These are phyloP conservation scores for Radopholus similis DNA, from an alignment of 1,140 invertebrate genomes.

Conservation along the genomic window DNA sequence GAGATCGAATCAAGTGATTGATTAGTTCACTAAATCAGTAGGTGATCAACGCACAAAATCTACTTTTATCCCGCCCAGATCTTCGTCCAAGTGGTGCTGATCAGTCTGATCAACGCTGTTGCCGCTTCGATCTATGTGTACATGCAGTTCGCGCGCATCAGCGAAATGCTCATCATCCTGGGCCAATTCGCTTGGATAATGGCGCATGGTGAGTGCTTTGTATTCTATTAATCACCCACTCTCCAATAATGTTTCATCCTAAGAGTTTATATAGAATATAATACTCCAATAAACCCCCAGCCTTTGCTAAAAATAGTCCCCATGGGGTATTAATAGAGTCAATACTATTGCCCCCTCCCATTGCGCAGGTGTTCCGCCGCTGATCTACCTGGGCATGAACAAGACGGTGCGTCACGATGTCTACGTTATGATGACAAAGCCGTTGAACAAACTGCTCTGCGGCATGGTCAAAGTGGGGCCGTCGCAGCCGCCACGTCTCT, in stretches of 20 bases:
- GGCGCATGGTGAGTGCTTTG: conserved; percentile 29
- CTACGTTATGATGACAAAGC: neutral
- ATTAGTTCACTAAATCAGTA: no score
- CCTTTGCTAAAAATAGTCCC: no score
- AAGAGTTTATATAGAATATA: no score
- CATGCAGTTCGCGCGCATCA: conserved; percentile 26
- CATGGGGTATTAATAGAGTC: no score
- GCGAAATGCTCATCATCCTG: conserved; percentile 22
- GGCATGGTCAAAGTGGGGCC: neutral
- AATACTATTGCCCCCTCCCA: no score
- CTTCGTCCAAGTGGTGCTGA: conserved; percentile 29
- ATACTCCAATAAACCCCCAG: no score
- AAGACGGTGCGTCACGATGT: conserved; percentile 21
- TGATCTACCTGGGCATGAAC: conserved; percentile 12
- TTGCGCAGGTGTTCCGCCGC: conserved; percentile 5
- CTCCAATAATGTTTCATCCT: no score
- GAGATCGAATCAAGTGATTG: no score
- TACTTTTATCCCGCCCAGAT: conserved; percentile 5
- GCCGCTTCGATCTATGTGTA: conserved; percentile 25
- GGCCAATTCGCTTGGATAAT: conserved; percentile 21
- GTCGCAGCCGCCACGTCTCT: neutral
- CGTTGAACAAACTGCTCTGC: neutral
- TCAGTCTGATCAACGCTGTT: conserved; percentile 23
- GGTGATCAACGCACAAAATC: no score
- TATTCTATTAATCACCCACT: no score